Evolutionary conservation across 2,797 vertebrate genomes (phyloP).

Genomic region (Sphenopsis melanotis): DNA sequence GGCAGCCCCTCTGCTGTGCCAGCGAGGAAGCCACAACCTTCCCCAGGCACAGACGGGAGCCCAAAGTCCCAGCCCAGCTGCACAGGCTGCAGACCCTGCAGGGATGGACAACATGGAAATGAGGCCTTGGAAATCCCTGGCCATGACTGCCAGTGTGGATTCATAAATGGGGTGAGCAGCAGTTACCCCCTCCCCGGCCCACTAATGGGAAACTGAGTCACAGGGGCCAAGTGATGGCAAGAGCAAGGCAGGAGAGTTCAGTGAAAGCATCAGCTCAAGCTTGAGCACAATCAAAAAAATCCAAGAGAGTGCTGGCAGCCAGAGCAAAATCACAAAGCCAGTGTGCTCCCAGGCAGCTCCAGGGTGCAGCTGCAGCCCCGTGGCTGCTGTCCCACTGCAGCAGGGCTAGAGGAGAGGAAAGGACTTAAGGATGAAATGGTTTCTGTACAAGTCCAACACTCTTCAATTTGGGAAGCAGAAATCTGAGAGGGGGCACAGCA

Average conservation of each 20-base stretch:
- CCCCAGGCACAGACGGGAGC: background rate
- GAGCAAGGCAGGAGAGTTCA: background rate
- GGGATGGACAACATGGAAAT: rapidly evolving
- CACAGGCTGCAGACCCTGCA: background rate
- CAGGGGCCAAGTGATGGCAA: rapidly evolving
- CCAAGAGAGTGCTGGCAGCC: background rate
- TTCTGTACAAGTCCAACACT: background rate
- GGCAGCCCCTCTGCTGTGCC: rapidly evolving
- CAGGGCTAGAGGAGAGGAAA: background rate
- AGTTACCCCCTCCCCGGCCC: background rate
- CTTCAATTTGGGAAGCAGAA: background rate
- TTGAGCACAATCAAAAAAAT: background rate
- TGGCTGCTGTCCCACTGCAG: background rate
- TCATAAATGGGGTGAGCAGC: background rate
- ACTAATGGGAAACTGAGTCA: background rate
- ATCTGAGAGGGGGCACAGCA: background rate
- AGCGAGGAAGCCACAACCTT: background rate
- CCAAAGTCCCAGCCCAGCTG: background rate
- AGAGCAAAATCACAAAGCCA: background rate
- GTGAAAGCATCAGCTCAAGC: background rate
- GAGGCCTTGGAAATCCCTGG: background rate
- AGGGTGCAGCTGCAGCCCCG: background rate
- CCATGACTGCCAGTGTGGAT: rapidly evolving
- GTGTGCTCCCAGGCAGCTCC: background rate
- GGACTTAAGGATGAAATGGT: background rate